Conservation (phyloP, 2,113 vertebrate species). For the Corapipo altera region DNA sequence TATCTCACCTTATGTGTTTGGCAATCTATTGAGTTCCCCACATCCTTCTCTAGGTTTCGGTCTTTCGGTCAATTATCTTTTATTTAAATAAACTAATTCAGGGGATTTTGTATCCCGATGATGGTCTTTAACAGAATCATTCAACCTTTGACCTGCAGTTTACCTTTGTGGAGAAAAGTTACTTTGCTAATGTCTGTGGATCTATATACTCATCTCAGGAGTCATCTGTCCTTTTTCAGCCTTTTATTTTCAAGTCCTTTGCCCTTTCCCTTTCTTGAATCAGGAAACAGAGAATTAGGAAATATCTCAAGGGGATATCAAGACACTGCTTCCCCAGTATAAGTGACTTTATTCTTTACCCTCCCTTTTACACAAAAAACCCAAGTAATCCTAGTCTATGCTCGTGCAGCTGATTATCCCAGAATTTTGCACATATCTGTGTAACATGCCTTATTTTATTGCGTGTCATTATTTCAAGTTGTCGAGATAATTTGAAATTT, state of each 20-base stretch:
- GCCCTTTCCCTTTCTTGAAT: not conserved
- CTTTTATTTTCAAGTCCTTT: not conserved
- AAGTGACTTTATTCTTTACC: not conserved
- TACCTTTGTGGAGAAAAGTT: not conserved
- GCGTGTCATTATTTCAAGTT: not conserved
- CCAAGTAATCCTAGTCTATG: not conserved
- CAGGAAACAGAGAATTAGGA: not conserved
- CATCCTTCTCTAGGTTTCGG: not conserved
- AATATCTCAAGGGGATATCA: not conserved
- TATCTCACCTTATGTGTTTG: not conserved
- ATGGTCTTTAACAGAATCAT: not conserved
- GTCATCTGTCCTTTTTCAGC: not conserved
- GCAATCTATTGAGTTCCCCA: not conserved
- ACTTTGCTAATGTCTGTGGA: not conserved
- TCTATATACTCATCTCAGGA: not conserved
- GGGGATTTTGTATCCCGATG: not conserved
- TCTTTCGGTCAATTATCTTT: not conserved
- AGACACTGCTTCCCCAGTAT: not conserved
- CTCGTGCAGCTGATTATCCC: not conserved
- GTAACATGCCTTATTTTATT: not conserved
- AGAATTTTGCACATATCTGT: not conserved
- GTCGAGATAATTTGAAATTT: not conserved
- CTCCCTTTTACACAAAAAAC: not conserved
- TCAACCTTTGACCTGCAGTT: not conserved
- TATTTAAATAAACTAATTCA: not conserved